Evolutionary conservation across 2,113 vertebrate species (phyloP).

Genomic region (Neodontobutis hainanensis): DNA sequence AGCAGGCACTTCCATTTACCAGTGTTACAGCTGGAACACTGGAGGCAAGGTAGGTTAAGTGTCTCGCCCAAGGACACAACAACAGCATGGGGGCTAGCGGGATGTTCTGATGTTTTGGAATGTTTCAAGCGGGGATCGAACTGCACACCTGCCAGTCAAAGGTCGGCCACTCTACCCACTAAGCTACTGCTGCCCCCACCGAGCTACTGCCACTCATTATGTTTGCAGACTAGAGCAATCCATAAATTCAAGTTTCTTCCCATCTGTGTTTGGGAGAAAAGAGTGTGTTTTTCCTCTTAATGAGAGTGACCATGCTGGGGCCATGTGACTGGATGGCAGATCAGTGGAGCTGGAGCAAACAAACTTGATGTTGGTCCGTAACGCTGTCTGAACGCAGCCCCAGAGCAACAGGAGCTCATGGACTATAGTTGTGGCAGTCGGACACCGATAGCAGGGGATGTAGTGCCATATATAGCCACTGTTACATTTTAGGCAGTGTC

Average conservation of each 20-base stretch:
- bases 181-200: no score
- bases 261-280: neutral
- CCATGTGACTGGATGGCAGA: constrained; percentile 57
- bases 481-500: neutral
- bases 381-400: constrained; percentile 19
- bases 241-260: neutral
- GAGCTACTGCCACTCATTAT: no score
- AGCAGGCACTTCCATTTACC: no score
- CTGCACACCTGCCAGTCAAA: no score
- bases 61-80: no score
- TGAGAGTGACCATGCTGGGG: constrained; percentile 31
- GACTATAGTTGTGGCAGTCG: neutral
- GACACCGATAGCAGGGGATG: neutral
- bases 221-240: neutral
- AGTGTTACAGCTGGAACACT: no score
- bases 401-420: constrained; percentile 14
- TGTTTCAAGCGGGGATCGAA: no score
- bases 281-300: constrained; percentile 22
- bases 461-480: neutral
- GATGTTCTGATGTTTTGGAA: no score
- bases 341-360: constrained; percentile 34
- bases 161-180: no score
- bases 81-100: no score
- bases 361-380: constrained; percentile 38
- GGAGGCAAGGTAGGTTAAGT: no score